Base-by-base conservation (phyloP, 2,797 vertebrate genomes). In the Peromyscus melanophrys region DNA sequence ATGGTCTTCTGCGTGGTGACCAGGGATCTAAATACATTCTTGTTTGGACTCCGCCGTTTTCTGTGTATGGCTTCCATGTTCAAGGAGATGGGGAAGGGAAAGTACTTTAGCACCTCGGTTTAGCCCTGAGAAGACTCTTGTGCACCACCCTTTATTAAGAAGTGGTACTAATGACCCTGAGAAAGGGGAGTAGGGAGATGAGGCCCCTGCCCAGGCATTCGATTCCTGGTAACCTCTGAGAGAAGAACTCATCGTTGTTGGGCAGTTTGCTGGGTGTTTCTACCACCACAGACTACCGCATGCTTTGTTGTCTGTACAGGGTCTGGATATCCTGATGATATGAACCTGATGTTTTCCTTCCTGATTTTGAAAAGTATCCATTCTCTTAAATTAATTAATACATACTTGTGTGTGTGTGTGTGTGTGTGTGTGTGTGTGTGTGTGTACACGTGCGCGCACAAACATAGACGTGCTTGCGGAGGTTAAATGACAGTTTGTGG, bases 21-120 rank as follows among this genome's bases (percentile, higher is more conserved):
- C 49, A 29, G 67, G 43, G 37, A 34, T 37, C 46, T 46, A 73
- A 12, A 29, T 6, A 2, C 23, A 10, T 29, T 46, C 19, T 71
- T 34, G 0, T 7, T 1, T 5, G 0, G 21, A 65, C 11, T n/a
- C 59, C 40, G 2, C 14, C 40, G 2, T 52, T 52, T 55, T 81
- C 34, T 34, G 0, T 2, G 5, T 11, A 29, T 71, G 80, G 75
- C 77, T 76, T 89, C 23, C 2, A 6, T 2, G 46, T 31, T 82
- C n/a, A 8, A 17, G 23, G 21, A 49, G 63, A 63, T 69, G 17
- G 25, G 25, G 29, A 14, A 27, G 11, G 52, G 46, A 37, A 46
- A 19, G 1, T 1, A 9, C 17, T 1, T 12, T 40, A 17, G 31
- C 12, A 12, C 81, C 73, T 37, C 55, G 34, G 7, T 82, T 89